phyloP scores from a whole-genome alignment of 2,888 invertebrate species.

The Trypoxylon attenuatum region DNA sequence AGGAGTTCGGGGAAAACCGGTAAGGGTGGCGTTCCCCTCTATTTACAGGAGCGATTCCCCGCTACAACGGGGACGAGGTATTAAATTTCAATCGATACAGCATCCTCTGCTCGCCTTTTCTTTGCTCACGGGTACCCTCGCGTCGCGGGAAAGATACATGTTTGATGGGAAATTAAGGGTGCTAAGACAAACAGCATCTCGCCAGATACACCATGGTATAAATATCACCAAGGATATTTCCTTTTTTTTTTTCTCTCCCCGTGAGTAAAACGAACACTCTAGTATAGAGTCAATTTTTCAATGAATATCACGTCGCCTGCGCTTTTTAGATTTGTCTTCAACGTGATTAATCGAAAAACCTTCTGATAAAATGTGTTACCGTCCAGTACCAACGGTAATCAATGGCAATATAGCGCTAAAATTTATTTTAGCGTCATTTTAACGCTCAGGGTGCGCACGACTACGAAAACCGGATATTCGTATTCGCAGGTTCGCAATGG shows the following conservation, averaged over 20 bases:
- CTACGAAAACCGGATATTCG: too few relatives aligned
- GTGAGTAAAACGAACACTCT: too few relatives aligned
- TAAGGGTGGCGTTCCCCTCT: constrained; percentile 55
- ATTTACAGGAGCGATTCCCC: constrained; percentile 65
- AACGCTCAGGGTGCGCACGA: too few relatives aligned
- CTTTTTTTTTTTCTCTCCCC: too few relatives aligned
- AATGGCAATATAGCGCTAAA: too few relatives aligned
- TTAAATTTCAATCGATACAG: constrained; percentile 72
- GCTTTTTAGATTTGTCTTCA: too few relatives aligned
- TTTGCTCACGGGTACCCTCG: constrained; percentile 46
- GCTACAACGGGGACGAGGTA: constrained; percentile 62
- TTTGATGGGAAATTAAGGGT: constrained; percentile 59
- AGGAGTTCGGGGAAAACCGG: constrained; percentile 31
- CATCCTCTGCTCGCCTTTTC: constrained; percentile 58
- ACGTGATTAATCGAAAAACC: too few relatives aligned
- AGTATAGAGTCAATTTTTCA: too few relatives aligned
- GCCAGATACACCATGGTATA: constrained; percentile 20
- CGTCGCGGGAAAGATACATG: constrained; percentile 52
- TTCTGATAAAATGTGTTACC: neutral
- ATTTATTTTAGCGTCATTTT: too few relatives aligned
- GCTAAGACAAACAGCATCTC: constrained; percentile 50
- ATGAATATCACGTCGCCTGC: too few relatives aligned
- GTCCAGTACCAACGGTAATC: neutral
- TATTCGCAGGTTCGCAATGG: too few relatives aligned
- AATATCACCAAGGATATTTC: too few relatives aligned